Conservation (phyloP, 2,113 vertebrate species). For the Spea bombifrons region DNA sequence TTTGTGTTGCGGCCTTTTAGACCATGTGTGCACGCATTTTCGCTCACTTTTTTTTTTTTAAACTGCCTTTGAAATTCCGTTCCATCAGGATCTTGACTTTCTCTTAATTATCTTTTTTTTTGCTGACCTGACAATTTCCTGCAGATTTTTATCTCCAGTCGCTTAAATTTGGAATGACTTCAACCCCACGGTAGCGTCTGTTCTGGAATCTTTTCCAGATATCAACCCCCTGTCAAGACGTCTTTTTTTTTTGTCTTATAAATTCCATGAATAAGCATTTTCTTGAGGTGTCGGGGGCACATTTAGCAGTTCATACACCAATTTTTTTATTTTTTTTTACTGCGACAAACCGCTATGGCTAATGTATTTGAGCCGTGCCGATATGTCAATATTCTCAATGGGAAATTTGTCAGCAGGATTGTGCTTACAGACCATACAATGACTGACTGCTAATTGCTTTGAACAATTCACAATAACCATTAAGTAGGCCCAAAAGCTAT, state of each 20-base stretch:
- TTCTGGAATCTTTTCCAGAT: constrained; percentile 8
- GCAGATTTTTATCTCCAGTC: constrained; percentile 5
- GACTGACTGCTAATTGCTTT: constrained; percentile 23
- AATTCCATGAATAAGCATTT: background rate
- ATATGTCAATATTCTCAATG: constrained; percentile 24
- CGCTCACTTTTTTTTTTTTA: background rate
- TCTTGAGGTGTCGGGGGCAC: too few species aligned
- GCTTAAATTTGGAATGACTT: background rate
- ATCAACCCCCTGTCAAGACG: constrained; percentile 1
- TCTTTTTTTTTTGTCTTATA: background rate
- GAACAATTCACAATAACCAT: constrained; percentile 29
- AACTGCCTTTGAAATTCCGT: background rate
- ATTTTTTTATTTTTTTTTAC: background rate
- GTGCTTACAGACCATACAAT: background rate
- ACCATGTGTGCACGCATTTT: background rate
- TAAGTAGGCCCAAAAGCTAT: constrained; percentile 32
- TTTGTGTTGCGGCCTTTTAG: constrained; percentile 4
- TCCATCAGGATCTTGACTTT: constrained; percentile 12
- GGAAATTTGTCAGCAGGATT: constrained; percentile 27
- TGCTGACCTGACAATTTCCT: constrained; percentile 1
- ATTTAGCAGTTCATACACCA: constrained; percentile 10
- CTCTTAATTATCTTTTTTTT: constrained; percentile 2
- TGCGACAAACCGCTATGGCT: background rate
- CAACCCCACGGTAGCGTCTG: constrained; percentile 24
- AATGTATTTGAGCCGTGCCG: constrained; percentile 11